Evolutionary conservation across 2,888 invertebrate species (phyloP).

Genomic region (Orthonychiurus folsomi): DNA sequence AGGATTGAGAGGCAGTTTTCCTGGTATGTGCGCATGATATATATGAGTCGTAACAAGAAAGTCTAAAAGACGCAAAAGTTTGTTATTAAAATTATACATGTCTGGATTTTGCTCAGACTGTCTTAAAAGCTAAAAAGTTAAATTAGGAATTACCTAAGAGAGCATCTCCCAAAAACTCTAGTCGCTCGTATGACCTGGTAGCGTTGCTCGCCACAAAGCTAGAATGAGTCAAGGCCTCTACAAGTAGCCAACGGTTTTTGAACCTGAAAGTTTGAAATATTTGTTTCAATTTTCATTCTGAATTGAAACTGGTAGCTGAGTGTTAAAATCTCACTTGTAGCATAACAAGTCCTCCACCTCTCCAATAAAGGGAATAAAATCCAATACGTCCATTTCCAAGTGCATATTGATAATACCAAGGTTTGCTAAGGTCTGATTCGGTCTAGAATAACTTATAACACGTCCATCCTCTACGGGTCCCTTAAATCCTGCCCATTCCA

Average conservation of each 20-base stretch:
- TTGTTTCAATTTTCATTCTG: conserved; percentile 3
- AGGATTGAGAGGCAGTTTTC: conserved; percentile 54
- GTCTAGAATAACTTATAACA: not conserved
- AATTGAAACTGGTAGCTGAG: not conserved
- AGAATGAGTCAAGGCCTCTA: conserved; percentile 80
- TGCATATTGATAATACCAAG: too few relatives aligned
- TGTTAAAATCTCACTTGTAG: conserved; percentile 54
- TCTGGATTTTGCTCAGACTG: not conserved
- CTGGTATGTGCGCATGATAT: conserved; percentile 54
- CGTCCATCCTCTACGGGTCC: conserved; percentile 19
- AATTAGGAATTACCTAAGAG: conserved; percentile 51
- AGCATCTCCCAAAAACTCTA: conserved; percentile 91
- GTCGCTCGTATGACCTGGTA: conserved; percentile 77
- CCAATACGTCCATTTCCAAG: conserved; percentile 2
- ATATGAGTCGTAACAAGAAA: conserved; percentile 80
- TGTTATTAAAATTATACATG: not conserved
- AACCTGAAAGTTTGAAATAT: conserved; percentile 22
- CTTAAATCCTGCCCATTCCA: conserved; percentile 57
- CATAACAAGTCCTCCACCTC: conserved; percentile 55
- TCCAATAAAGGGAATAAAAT: conserved; percentile 24
- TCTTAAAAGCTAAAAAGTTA: not conserved
- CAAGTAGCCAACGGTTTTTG: conserved; percentile 30
- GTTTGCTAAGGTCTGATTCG: not conserved
- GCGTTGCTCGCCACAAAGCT: conserved; percentile 71
- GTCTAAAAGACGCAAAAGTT: conserved; percentile 48